A percentile compares a stretch with the other conserved stretches of the same genome.
Conservation (phyloP, 1,140 invertebrate species). For the Bombus haemorrhoidalis region DNA sequence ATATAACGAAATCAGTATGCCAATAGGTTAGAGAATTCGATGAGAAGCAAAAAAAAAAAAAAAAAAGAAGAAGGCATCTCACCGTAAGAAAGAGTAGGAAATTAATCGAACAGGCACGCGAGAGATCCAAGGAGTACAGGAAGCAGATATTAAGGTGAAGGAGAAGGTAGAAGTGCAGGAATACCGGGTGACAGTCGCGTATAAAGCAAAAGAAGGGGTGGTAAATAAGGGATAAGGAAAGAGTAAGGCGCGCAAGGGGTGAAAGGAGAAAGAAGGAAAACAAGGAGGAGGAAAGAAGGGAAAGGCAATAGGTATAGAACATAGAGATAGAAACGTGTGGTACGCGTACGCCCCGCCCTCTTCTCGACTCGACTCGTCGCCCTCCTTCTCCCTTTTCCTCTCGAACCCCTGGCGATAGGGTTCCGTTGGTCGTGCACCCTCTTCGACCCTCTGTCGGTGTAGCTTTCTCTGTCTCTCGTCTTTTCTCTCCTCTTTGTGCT, state of each 20-base stretch:
- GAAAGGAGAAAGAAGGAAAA: conserved; percentile 22
- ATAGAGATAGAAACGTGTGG: conserved; percentile 56
- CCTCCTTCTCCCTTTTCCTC: conserved; percentile 31
- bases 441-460: conserved; percentile 20
- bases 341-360: conserved; percentile 61
- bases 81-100: neutral
- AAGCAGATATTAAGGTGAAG: neutral
- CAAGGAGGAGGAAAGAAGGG: neutral
- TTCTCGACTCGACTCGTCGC: conserved; percentile 37
- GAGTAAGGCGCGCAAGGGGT: conserved; percentile 13
- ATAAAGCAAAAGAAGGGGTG: neutral
- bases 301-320: conserved; percentile 18
- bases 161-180: conserved; percentile 1
- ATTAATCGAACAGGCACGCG: neutral
- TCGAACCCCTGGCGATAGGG: conserved; percentile 20
- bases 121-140: neutral
- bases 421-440: conserved; percentile 50
- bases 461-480: neutral
- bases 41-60: neutral
- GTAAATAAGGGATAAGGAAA: conserved; percentile 35
- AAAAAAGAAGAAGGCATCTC: too few relatives aligned
- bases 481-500: conserved; percentile 1
- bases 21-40: neutral
- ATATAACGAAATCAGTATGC: neutral
- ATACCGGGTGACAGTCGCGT: conserved; percentile 3